These are phyloP conservation scores for Pheosia gnoma DNA, from an alignment of 2,888 invertebrate genomes.

Conservation along the genomic window DNA sequence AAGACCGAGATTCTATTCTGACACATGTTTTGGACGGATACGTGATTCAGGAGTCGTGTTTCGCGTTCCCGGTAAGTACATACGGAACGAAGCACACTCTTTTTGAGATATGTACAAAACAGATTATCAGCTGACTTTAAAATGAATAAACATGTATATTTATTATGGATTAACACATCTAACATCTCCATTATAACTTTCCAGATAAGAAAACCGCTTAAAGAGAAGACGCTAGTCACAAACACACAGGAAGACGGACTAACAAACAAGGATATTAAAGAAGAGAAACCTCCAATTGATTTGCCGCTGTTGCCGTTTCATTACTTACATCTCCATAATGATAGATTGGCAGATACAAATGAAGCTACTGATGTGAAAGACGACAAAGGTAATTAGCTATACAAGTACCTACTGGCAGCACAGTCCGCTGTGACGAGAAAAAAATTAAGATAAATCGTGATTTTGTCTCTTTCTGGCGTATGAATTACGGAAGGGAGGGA, in stretches of 20 bases:
- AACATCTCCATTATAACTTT: slow-evolving; percentile 14
- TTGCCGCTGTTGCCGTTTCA: slow-evolving; percentile 39
- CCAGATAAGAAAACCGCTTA: slow-evolving; percentile 66
- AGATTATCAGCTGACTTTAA: background rate
- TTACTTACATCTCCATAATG: slow-evolving; percentile 45
- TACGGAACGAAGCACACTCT: too few relatives aligned
- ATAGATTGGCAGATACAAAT: slow-evolving; percentile 32
- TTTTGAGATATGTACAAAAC: too few relatives aligned
- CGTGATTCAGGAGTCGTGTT: slow-evolving; percentile 77
- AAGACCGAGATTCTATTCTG: slow-evolving; percentile 51
- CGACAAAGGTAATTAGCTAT: slow-evolving; percentile 13
- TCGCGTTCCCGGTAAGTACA: slow-evolving; percentile 74
- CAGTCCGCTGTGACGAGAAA: too few relatives aligned
- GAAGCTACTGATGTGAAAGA: slow-evolving; percentile 17
- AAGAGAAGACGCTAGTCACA: slow-evolving; percentile 53
- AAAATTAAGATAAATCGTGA: too few relatives aligned
- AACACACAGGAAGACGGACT: slow-evolving; percentile 33
- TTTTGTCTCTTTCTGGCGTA: too few relatives aligned
- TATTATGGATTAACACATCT: too few relatives aligned
- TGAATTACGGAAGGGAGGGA: too few relatives aligned
- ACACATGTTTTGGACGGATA: slow-evolving; percentile 77
- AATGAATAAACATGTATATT: too few relatives aligned
- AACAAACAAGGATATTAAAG: slow-evolving; percentile 30
- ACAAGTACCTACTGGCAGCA: background rate
- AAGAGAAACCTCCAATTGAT: slow-evolving; percentile 36